Evolutionary conservation across 2,113 vertebrate species (phyloP).

Genomic region (Holacanthus passer): DNA sequence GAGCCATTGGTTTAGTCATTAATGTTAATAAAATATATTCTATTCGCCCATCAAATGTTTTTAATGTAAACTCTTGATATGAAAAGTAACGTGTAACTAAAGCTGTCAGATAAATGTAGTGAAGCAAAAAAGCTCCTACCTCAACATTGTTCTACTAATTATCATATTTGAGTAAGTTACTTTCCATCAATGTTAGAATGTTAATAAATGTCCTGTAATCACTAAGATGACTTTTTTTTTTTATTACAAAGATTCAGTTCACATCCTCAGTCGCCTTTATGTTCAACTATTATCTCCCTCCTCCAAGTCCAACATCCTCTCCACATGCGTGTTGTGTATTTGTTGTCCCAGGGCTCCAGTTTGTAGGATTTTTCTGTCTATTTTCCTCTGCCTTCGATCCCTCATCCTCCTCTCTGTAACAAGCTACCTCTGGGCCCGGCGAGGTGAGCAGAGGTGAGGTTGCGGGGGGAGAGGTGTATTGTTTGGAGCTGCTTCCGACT

Average conservation of each 20-base stretch:
- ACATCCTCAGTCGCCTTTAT: constrained; percentile 6
- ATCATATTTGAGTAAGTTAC: too few species aligned
- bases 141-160: too few species aligned
- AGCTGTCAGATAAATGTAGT: too few species aligned
- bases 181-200: not conserved
- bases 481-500: constrained; percentile 79
- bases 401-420: constrained; percentile 75
- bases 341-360: constrained; percentile 68
- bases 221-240: not conserved
- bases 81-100: too few species aligned
- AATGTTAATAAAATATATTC: too few species aligned
- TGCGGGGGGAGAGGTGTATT: constrained; percentile 65
- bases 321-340: constrained; percentile 34
- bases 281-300: constrained; percentile 19
- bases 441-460: constrained; percentile 76
- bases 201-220: not conserved
- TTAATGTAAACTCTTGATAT: too few species aligned
- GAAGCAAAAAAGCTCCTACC: too few species aligned
- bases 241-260: not conserved
- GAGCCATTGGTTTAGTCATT: too few species aligned
- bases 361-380: constrained; percentile 66
- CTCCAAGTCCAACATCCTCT: constrained; percentile 18
- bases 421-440: constrained; percentile 72
- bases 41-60: too few species aligned
- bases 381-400: constrained; percentile 62